phyloP scores from a whole-genome alignment of 2,113 vertebrate species.

The Chaetorhynchus papuensis region DNA sequence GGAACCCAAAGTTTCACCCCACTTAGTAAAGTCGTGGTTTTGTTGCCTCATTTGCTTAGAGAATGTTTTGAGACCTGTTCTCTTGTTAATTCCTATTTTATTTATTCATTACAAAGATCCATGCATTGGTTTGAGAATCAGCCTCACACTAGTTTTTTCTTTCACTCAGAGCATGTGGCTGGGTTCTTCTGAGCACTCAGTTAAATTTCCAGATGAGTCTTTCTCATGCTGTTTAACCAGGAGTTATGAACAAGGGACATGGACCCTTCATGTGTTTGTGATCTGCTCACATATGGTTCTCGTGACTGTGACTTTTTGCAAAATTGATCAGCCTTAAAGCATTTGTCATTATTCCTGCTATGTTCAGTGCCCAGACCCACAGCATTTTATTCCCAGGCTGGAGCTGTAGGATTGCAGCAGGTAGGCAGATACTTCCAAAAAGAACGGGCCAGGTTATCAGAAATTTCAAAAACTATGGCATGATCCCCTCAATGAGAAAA shows the following conservation, averaged over 20 bases:
- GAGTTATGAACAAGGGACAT: neutral
- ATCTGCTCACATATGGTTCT: neutral
- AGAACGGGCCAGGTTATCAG: neutral
- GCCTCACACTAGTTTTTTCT: neutral
- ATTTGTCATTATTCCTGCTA: neutral
- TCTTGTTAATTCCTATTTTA: neutral
- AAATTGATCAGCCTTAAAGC: neutral
- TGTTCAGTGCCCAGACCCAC: neutral
- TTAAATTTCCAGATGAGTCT: neutral
- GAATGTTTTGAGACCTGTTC: neutral
- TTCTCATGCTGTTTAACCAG: neutral
- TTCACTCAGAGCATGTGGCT: neutral
- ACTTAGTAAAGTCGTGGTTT: neutral
- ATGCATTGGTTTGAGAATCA: neutral
- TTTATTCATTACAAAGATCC: neutral
- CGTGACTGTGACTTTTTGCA: neutral
- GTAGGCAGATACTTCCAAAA: neutral
- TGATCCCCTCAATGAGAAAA: neutral
- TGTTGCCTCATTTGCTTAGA: neutral
- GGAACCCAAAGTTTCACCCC: neutral
- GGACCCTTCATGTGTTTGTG: neutral
- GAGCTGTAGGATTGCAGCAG: neutral
- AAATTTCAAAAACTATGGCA: neutral
- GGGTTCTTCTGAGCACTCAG: neutral
- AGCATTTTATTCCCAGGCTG: fast-evolving